Evolutionary conservation across 2,888 invertebrate genomes (phyloP).

Genomic region (Peribatodes rhomboidaria): DNA sequence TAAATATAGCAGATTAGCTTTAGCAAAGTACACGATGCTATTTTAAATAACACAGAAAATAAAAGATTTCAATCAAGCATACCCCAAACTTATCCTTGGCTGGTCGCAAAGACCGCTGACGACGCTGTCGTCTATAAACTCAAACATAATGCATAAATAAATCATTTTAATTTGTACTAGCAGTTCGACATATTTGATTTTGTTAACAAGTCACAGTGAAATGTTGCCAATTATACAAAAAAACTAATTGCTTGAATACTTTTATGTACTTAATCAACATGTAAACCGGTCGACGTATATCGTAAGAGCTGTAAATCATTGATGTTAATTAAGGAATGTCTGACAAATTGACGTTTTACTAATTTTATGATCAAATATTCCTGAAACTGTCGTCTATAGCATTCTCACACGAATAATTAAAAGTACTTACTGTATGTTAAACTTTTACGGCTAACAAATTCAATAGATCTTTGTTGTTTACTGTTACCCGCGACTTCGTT

Average conservation of each 20-base stretch:
- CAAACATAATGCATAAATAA: not conserved
- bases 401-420: no score
- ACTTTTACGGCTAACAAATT: no score
- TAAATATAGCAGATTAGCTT: not conserved
- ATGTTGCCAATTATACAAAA: slow-evolving; percentile 25
- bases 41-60: not conserved
- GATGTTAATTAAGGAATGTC: slow-evolving; percentile 5
- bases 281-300: slow-evolving; percentile 31
- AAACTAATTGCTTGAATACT: slow-evolving; percentile 23
- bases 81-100: no score
- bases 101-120: not conserved
- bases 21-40: not conserved
- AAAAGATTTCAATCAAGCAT: no score
- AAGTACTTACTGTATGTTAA: no score
- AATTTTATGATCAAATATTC: not conserved
- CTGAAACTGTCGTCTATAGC: not conserved
- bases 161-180: slow-evolving; percentile 5
- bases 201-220: slow-evolving; percentile 14
- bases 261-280: slow-evolving; percentile 20
- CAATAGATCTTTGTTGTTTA: no score
- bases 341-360: not conserved
- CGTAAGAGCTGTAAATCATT: slow-evolving; percentile 21
- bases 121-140: not conserved
- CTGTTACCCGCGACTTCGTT: no score
- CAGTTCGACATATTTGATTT: slow-evolving; percentile 4